Evolutionary conservation across 2,888 invertebrate genomes (phyloP).

Genomic region (Catocala sponsa): DNA sequence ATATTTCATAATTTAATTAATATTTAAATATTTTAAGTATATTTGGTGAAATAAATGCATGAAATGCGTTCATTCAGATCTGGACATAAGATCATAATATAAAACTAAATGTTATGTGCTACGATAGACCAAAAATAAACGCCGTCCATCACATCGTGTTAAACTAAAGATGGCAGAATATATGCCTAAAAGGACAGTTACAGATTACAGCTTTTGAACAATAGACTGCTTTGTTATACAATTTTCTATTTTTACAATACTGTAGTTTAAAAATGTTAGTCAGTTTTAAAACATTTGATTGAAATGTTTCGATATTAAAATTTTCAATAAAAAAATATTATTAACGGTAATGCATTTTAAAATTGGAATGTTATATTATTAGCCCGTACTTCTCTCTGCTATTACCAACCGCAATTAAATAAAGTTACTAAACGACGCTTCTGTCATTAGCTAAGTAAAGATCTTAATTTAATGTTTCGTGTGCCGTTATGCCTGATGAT

Average conservation of each 20-base stretch:
- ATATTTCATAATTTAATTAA: constrained; percentile 3
- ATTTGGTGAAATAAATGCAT: constrained; percentile 50
- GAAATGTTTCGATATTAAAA: no score
- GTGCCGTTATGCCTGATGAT: background rate
- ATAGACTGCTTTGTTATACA: background rate
- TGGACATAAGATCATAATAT: constrained; percentile 8
- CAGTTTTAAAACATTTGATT: no score
- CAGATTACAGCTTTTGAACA: background rate
- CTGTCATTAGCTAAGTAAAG: no score
- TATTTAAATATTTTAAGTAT: constrained; percentile 26
- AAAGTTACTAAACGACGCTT: no score
- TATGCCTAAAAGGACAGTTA: background rate
- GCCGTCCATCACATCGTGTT: background rate
- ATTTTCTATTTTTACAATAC: background rate
- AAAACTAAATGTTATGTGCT: background rate
- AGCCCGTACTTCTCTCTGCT: no score
- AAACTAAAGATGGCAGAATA: background rate
- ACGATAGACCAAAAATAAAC: background rate
- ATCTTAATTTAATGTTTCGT: background rate
- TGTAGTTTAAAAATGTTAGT: no score
- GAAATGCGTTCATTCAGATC: constrained; percentile 11
- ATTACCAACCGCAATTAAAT: no score
- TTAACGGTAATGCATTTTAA: no score
- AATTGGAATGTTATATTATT: no score
- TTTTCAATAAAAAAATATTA: no score